These are phyloP conservation scores for Noctua pronuba DNA, from an alignment of 2,888 invertebrate genomes.

Conservation along the genomic window DNA sequence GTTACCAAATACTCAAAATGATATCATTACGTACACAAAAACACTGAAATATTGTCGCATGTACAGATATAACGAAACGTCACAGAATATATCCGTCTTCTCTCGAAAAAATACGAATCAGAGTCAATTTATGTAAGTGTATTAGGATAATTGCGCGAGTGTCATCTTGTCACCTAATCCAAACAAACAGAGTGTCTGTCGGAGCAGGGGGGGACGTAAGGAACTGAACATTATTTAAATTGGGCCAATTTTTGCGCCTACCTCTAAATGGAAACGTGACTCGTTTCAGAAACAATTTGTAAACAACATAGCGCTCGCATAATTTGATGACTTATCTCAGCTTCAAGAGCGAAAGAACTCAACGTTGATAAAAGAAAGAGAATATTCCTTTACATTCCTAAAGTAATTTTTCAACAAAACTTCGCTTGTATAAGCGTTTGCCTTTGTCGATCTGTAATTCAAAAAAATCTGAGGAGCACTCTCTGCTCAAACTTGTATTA, in stretches of 20 bases:
- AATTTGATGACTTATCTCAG: constrained; percentile 83
- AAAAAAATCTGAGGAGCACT: constrained; percentile 29
- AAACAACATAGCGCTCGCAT: constrained; percentile 80
- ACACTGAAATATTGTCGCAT: neutral
- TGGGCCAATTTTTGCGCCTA: constrained; percentile 76
- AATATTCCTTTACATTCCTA: constrained; percentile 69
- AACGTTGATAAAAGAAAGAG: constrained; percentile 73
- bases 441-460: constrained; percentile 52
- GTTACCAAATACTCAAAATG: neutral
- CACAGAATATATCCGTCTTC: constrained; percentile 7
- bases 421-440: constrained; percentile 52
- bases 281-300: constrained; percentile 81
- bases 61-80: constrained; percentile 1
- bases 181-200: constrained; percentile 61
- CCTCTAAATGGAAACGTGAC: constrained; percentile 79
- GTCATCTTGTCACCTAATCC: constrained; percentile 62
- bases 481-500: constrained; percentile 56
- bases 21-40: neutral
- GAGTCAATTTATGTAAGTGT: constrained; percentile 52
- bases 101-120: constrained; percentile 39
- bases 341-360: constrained; percentile 75
- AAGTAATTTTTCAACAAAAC: constrained; percentile 66
- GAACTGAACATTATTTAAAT: constrained; percentile 77
- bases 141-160: constrained; percentile 56
- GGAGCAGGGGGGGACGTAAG: constrained; percentile 47